Percentiles rank a stretch among this genome's conserved stretches.
Evolutionary conservation across 2,113 vertebrate genomes (phyloP).

Genomic region (Alethe diademata): DNA sequence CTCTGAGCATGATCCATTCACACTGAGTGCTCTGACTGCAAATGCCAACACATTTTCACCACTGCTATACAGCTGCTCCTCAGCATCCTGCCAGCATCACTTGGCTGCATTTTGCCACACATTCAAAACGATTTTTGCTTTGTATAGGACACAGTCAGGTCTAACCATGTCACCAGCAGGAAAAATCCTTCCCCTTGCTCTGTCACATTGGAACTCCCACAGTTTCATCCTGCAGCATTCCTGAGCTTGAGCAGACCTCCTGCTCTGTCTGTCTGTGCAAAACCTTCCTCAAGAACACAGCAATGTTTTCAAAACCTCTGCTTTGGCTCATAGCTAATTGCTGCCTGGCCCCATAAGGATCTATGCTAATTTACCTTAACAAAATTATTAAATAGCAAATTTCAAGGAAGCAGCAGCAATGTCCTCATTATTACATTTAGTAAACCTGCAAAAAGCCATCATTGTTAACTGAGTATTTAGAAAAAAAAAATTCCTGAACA

Average conservation of each 20-base stretch:
- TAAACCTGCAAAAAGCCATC: not conserved
- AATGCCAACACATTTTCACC: not conserved
- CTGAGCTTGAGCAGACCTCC: not conserved
- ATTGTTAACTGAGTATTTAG: not conserved
- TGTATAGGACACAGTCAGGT: not conserved
- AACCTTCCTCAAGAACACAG: not conserved
- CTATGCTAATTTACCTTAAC: conserved; percentile 48
- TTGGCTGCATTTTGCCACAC: not conserved
- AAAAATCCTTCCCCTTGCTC: not conserved
- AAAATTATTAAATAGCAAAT: conserved; percentile 54
- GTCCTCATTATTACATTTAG: conserved; percentile 36
- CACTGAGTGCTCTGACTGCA: not conserved
- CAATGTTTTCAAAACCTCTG: conserved; percentile 27
- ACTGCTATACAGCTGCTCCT: not conserved
- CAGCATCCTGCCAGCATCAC: not conserved
- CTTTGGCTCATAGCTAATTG: conserved; percentile 32
- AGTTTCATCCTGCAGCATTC: not conserved
- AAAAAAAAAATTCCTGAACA: not conserved
- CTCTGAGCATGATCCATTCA: not conserved
- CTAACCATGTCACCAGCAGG: not conserved
- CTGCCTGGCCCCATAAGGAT: conserved; percentile 22
- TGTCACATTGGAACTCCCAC: not conserved
- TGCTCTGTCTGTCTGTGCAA: not conserved
- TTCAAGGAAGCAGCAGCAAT: conserved; percentile 25
- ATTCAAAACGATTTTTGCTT: not conserved